Conservation (phyloP, 2,888 invertebrate species). For the Athetis lepigone region DNA sequence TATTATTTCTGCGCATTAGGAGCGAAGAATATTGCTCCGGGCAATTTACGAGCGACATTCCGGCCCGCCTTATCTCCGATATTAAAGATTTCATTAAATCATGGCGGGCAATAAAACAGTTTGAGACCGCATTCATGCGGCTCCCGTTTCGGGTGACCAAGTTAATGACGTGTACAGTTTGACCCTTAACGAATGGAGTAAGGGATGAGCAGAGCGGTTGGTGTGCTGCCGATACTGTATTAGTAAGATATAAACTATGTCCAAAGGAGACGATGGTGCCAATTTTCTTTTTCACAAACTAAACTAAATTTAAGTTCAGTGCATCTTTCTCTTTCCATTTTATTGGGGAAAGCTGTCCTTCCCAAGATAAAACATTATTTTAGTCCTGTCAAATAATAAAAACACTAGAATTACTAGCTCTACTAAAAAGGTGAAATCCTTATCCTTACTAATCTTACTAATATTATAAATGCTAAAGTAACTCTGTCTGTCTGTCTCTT, state of each 20-base stretch:
- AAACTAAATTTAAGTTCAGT: too few relatives aligned
- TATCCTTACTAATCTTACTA: too few relatives aligned
- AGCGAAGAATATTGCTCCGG: constrained; percentile 77
- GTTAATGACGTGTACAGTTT: constrained; percentile 86
- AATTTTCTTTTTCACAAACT: too few relatives aligned
- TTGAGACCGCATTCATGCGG: constrained; percentile 87
- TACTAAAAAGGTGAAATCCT: too few relatives aligned
- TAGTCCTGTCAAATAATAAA: too few relatives aligned
- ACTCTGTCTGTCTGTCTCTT: too few relatives aligned
- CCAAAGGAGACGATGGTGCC: too few relatives aligned
- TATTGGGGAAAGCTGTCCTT: too few relatives aligned
- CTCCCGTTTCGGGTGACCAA: constrained; percentile 83
- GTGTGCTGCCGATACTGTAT: background rate
- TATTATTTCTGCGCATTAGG: constrained; percentile 72
- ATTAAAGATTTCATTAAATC: constrained; percentile 91
- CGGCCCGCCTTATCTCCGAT: constrained; percentile 85
- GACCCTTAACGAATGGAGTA: constrained; percentile 71
- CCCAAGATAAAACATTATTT: too few relatives aligned
- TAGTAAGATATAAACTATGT: background rate
- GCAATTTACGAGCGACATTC: constrained; percentile 82
- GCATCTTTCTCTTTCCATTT: too few relatives aligned
- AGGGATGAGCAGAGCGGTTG: constrained; percentile 16
- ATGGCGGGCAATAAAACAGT: constrained; percentile 88
- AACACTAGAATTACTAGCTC: too few relatives aligned
- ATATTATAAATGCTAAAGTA: too few relatives aligned